Evolutionary conservation across 2,797 vertebrate species (phyloP).

Genomic region (Choloepus didactylus): DNA sequence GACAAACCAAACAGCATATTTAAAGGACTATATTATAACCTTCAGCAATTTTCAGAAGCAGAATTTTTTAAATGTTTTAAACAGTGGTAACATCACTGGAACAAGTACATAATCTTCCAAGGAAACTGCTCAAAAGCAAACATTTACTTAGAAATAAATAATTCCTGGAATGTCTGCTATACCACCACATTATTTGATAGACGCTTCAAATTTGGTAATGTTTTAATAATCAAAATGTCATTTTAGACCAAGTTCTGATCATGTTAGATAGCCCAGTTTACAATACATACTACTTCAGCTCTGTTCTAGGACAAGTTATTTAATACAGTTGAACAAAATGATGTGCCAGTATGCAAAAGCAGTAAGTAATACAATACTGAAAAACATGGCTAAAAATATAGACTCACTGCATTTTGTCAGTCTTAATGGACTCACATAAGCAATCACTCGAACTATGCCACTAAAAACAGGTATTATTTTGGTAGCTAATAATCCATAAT

Average conservation of each 20-base stretch:
- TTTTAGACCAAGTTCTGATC: conserved; percentile 51
- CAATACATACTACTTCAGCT: not conserved
- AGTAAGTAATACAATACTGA: conserved; percentile 13
- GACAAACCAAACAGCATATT: not conserved
- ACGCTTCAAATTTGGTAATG: not conserved
- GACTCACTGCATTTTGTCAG: conserved; percentile 5
- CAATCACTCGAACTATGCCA: conserved; percentile 51
- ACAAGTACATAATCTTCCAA: not conserved
- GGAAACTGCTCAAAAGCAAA: not conserved
- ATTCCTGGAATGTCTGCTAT: conserved; percentile 22
- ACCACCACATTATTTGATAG: conserved; percentile 23
- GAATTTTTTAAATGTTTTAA: conserved; percentile 31
- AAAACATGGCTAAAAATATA: conserved; percentile 57
- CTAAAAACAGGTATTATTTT: conserved; percentile 36
- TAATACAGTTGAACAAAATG: not conserved
- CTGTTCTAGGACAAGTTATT: conserved; percentile 36
- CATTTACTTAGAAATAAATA: not conserved
- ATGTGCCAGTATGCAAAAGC: not conserved
- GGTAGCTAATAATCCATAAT: conserved; percentile 27
- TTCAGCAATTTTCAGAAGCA: conserved; percentile 49
- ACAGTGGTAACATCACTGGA: conserved; percentile 22
- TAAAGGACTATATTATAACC: conserved; percentile 15
- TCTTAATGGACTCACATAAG: conserved; percentile 19
- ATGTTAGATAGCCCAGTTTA: not conserved
- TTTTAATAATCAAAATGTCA: conserved; percentile 40